These are phyloP conservation scores for Takifugu ocellatus DNA, from an alignment of 2,797 vertebrate genomes.

Conservation along the genomic window DNA sequence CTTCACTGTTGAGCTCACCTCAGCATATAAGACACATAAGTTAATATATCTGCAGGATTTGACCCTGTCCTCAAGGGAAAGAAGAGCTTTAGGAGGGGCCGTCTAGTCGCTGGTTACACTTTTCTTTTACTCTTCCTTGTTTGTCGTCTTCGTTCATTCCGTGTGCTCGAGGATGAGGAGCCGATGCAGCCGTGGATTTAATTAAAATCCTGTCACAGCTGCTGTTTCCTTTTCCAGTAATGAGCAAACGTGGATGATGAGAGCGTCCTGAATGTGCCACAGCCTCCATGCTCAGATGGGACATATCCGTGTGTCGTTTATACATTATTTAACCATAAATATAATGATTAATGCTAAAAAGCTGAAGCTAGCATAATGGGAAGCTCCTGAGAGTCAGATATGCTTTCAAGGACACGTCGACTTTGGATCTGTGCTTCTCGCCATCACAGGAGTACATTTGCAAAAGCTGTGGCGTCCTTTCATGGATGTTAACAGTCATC, in stretches of 20 bases:
- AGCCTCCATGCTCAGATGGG: slow-evolving; percentile 17
- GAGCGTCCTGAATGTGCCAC: slow-evolving; percentile 33
- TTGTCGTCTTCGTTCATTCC: slow-evolving; percentile 44
- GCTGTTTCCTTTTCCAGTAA: slow-evolving; percentile 39
- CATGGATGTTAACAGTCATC: not conserved
- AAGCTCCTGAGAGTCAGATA: too few species aligned
- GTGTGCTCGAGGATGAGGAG: slow-evolving; percentile 49
- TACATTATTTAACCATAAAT: not conserved
- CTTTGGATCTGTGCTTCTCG: not conserved
- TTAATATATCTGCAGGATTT: slow-evolving; percentile 5
- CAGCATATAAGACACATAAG: not conserved
- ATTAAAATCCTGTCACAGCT: slow-evolving; percentile 56
- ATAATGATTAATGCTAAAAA: not conserved
- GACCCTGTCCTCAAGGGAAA: slow-evolving; percentile 10
- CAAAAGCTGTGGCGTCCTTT: not conserved
- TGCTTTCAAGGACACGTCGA: slow-evolving; percentile 3
- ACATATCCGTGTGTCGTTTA: slow-evolving; percentile 26
- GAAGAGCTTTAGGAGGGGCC: slow-evolving; percentile 35
- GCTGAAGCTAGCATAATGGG: slow-evolving; percentile 4
- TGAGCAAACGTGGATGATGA: slow-evolving; percentile 53
- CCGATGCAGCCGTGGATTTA: slow-evolving; percentile 32
- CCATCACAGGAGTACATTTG: not conserved
- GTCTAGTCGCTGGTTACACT: slow-evolving; percentile 33
- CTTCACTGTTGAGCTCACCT: too few species aligned
- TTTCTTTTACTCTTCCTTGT: slow-evolving; percentile 7